These are phyloP conservation scores for Elaphurus davidianus DNA, from an alignment of 2,113 vertebrate genomes.

Conservation along the genomic window DNA sequence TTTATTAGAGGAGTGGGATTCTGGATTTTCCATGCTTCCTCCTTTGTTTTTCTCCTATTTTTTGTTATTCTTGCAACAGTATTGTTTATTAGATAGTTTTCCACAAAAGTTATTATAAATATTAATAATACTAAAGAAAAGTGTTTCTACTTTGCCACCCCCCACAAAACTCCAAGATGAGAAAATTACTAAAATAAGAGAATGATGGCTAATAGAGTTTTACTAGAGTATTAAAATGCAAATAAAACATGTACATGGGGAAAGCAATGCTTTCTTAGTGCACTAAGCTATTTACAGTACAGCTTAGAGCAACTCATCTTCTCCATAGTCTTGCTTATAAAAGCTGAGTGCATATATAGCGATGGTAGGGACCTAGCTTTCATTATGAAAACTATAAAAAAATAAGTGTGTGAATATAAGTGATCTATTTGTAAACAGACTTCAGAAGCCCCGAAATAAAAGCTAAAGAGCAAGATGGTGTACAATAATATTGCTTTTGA, in stretches of 20 bases:
- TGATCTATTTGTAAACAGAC: slow-evolving; percentile 75
- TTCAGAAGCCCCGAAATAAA: slow-evolving; percentile 73
- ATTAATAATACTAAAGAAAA: slow-evolving; percentile 37
- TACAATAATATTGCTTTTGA: slow-evolving; percentile 62
- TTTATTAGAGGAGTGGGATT: slow-evolving; percentile 39
- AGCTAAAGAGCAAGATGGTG: slow-evolving; percentile 72
- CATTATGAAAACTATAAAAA: slow-evolving; percentile 80
- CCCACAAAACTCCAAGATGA: background rate
- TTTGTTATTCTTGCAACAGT: background rate
- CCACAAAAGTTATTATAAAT: slow-evolving; percentile 26
- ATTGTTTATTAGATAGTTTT: background rate
- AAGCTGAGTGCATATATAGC: slow-evolving; percentile 2
- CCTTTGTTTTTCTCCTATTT: background rate
- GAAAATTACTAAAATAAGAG: slow-evolving; percentile 60
- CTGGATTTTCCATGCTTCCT: background rate
- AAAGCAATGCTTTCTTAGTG: slow-evolving; percentile 67
- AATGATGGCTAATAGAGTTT: slow-evolving; percentile 70
- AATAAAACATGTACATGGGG: slow-evolving; percentile 77
- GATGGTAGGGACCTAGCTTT: slow-evolving; percentile 65
- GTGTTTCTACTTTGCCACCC: background rate
- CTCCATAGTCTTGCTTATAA: slow-evolving; percentile 71
- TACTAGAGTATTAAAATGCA: slow-evolving; percentile 75
- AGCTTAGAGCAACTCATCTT: slow-evolving; percentile 76
- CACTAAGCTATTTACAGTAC: slow-evolving; percentile 72
- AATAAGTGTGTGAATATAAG: slow-evolving; percentile 79